Evolutionary conservation across 2,113 vertebrate genomes (phyloP), one percentile per base, ranked within the genome.

Genomic region (Phrynosoma blainvillii): DNA sequence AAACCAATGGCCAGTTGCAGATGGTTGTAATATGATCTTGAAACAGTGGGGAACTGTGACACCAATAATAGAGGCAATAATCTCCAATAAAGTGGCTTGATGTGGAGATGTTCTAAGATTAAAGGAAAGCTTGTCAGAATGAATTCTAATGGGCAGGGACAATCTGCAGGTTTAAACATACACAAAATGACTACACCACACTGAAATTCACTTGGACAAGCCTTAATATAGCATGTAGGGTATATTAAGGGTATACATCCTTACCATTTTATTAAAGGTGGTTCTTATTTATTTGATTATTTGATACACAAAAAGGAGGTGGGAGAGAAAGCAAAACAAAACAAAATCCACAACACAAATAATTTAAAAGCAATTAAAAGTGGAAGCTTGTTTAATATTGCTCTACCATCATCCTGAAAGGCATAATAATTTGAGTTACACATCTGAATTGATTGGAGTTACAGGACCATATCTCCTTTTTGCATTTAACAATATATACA

Each of bases 401-500:
- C 98, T 99, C 98, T 99, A 99, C 98, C 98, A 97, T 99, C 98
- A 98, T 98, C 98, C 98, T 99, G 98, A 99, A 99, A 99, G 98
- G 98, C 98, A 98, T 99, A 99, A 99, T 99, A 98, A 99, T 99
- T 98, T 98, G 98, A 99, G 98, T 99, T 99, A 99, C 98, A 99
- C 98, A 98, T 99, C 98, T 99, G 97, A 99, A 99, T 97, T 98
- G 98, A 99, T 99, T 98, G 97, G 98, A 99, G 98, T 99, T 99
- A 99, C 99, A 99, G 99, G 99, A 99, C 99, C 98, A 99, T 99
- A 99, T 98, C 98, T 99, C 98, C 98, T 98, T 99, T 99, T 99
- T 99, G 98, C 98, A 99, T 99, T 99, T 99, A 99, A 99, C 98
- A 99, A 98, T 99, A 99, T 99, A 99, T 99, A 99, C 99, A 99